Base-by-base conservation (phyloP, 2,888 invertebrate species). In the Nematopogon swammerdamellus region DNA sequence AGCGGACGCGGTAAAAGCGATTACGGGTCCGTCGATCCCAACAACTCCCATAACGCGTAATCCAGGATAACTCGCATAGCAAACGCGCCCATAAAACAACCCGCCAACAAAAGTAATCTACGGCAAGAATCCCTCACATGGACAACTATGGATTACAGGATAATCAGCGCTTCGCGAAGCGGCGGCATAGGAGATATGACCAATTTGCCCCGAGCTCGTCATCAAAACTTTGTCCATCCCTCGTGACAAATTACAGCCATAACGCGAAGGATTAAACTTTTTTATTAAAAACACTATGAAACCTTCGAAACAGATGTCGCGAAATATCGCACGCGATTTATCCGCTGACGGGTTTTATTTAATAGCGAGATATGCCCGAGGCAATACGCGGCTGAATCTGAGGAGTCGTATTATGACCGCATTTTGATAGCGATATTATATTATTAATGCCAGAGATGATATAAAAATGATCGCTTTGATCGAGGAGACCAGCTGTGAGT, bases 281-380 rank as follows among this genome's bases (percentile, higher is more conserved):
- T 77, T 77, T 77, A 77, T 76, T 77, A 77, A 77, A 76, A 76
- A 77, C 76, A 77, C 76, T 76, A 25, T 25, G n/a, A n/a, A 25
- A 25, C 25, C 5, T 25, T 6, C 25, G 25, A 25, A 75, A 76
- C 77, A 79, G 75, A 77, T 79, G 76, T 70, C 67, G 72, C 72
- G 68, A 74, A 74, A n/a, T n/a, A n/a, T 72, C 76, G 70, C 63
- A 59, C 60, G 67, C 76, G 72, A 77, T 79, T 77, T 76, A 75
- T 79, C 76, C n/a, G n/a, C n/a, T 77, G 77, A 79, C 75, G 75
- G 74, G 72, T 77, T 75, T 77, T 74, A 76, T 77, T 77, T 79
- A 76, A 79, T 77, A 71, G 75, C 73, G 64, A 60, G 71, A 73
- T 67, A 73, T 70, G 66, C 72, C 72, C 73, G 70, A 72, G 70